Evolutionary conservation across 2,888 invertebrate genomes (phyloP).

Genomic region (Pyrgus malvae): DNA sequence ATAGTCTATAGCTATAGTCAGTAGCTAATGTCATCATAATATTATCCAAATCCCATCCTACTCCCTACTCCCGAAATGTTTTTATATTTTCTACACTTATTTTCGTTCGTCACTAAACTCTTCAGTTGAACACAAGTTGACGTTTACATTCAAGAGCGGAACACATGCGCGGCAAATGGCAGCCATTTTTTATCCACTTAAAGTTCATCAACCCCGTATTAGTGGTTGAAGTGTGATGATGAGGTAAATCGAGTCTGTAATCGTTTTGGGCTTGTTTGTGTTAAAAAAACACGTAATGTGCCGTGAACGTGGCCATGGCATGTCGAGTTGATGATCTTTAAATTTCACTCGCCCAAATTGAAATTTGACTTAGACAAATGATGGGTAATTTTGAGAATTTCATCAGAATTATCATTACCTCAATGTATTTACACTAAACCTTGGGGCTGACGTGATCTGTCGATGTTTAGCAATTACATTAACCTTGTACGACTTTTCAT

Average conservation of each 20-base stretch:
- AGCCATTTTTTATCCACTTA: slow-evolving; percentile 57
- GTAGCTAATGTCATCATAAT: background rate
- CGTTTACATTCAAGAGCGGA: slow-evolving; percentile 37
- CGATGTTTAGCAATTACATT: no score
- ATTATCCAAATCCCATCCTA: background rate
- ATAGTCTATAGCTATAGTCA: slow-evolving; percentile 7
- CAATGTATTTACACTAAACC: no score
- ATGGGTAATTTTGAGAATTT: slow-evolving; percentile 1
- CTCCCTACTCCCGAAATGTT: background rate
- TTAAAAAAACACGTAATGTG: slow-evolving; percentile 39
- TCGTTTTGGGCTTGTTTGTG: slow-evolving; percentile 29
- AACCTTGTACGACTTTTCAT: no score
- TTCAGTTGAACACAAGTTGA: slow-evolving; percentile 21
- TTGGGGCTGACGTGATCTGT: no score
- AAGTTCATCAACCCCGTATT: slow-evolving; percentile 30
- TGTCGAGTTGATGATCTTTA: slow-evolving; percentile 27
- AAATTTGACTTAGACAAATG: slow-evolving; percentile 21
- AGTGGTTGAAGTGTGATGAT: slow-evolving; percentile 21
- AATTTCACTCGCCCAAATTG: slow-evolving; percentile 2
- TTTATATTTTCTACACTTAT: slow-evolving; percentile 17
- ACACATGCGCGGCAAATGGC: slow-evolving; percentile 61
- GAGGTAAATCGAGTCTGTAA: slow-evolving; percentile 47
- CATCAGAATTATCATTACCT: background rate
- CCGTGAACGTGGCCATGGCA: slow-evolving; percentile 36
- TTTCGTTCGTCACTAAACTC: slow-evolving; percentile 28